Percentiles rank a stretch among this genome's conserved stretches.
phyloP scores from a whole-genome alignment of 2,888 invertebrate species.

The Cremastinae sp. region DNA sequence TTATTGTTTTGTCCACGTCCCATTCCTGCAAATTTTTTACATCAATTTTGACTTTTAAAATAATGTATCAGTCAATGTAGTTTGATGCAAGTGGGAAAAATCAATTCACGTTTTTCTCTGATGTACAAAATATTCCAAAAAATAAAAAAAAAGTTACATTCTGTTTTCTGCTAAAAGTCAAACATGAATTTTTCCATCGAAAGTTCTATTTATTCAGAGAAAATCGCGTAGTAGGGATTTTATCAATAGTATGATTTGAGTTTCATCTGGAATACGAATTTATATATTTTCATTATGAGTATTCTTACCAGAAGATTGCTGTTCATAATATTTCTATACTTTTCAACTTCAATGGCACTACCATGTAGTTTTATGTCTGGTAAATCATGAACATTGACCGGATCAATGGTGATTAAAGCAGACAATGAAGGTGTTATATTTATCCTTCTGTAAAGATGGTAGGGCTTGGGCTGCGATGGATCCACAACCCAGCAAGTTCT shows the following conservation, averaged over 20 bases:
- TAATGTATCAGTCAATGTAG: too few relatives aligned
- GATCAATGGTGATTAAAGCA: slow-evolving; percentile 71
- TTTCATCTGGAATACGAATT: background rate
- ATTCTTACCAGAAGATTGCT: slow-evolving; percentile 68
- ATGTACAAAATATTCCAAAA: too few relatives aligned
- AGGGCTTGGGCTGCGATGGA: slow-evolving; percentile 74
- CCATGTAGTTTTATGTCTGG: slow-evolving; percentile 76
- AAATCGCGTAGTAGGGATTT: background rate
- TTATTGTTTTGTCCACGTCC: slow-evolving; percentile 68
- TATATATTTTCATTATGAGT: background rate
- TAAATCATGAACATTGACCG: slow-evolving; percentile 66
- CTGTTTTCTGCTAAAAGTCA: too few relatives aligned
- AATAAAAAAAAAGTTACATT: too few relatives aligned
- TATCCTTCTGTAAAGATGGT: slow-evolving; percentile 75
- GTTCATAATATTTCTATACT: slow-evolving; percentile 67
- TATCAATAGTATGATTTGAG: background rate
- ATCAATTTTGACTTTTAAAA: too few relatives aligned
- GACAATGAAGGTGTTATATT: slow-evolving; percentile 73
- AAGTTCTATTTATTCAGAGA: too few relatives aligned
- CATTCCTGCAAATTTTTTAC: slow-evolving; percentile 70
- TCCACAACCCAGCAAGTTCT: slow-evolving; percentile 77
- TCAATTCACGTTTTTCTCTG: too few relatives aligned
- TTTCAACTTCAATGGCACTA: slow-evolving; percentile 69
- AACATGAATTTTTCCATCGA: background rate
- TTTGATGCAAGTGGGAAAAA: too few relatives aligned